Conservation (phyloP, 2,113 vertebrate species). For the Ptyas mucosa region DNA sequence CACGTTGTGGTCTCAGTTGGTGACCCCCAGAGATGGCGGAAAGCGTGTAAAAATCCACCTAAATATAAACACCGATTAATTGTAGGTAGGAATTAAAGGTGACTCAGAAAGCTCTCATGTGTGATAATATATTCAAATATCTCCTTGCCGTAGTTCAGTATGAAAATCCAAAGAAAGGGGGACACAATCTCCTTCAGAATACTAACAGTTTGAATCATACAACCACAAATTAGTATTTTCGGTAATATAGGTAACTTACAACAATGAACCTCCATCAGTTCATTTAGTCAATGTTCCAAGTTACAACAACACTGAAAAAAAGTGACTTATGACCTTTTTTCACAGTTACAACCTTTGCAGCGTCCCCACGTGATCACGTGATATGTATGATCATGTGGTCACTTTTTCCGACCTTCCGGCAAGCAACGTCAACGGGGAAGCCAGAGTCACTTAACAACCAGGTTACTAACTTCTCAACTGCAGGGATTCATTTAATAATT, state of each 20-base stretch:
- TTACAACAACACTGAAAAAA: too few relatives aligned
- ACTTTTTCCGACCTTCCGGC: too few relatives aligned
- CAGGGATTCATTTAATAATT: too few relatives aligned
- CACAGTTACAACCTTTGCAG: too few relatives aligned
- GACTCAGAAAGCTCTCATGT: slow-evolving; percentile 36
- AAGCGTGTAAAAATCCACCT: slow-evolving; percentile 53
- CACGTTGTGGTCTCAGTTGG: slow-evolving; percentile 57
- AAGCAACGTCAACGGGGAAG: too few relatives aligned
- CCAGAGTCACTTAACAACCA: too few relatives aligned
- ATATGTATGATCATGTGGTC: too few relatives aligned
- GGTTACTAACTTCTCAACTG: too few relatives aligned
- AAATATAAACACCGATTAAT: slow-evolving; percentile 42
- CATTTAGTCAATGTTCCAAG: too few relatives aligned
- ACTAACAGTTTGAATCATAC: not conserved
- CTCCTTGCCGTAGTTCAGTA: not conserved
- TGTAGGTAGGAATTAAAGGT: slow-evolving; percentile 37
- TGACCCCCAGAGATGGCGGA: slow-evolving; percentile 36
- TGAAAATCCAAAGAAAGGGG: not conserved
- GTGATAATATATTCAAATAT: not conserved
- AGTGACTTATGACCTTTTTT: too few relatives aligned
- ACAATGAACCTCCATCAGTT: too few relatives aligned
- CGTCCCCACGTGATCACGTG: too few relatives aligned
- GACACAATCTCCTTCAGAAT: not conserved
- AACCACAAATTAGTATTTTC: not conserved
- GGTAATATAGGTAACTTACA: not conserved